Evolutionary conservation across 2,797 vertebrate species (phyloP).

Genomic region (Crypturellus tataupa): DNA sequence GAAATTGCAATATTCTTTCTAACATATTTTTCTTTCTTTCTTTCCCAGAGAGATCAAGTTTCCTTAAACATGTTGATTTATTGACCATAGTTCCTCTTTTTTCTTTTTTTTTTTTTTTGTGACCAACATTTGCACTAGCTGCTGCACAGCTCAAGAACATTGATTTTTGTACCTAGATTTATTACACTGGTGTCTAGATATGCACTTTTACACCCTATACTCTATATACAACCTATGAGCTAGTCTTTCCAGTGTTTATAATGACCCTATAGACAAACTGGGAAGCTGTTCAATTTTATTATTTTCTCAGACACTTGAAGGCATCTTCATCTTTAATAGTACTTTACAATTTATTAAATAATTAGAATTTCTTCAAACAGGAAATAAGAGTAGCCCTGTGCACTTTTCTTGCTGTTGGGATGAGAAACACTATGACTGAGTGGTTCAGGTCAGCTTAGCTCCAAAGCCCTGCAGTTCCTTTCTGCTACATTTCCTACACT

Average conservation of each 20-base stretch:
- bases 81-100: constrained; percentile 50
- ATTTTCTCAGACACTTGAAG: constrained; percentile 51
- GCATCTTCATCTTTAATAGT: constrained; percentile 30
- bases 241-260: constrained; percentile 50
- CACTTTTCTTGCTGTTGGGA: background rate
- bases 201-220: constrained; percentile 52
- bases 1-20: background rate
- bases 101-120: constrained; percentile 50
- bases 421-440: background rate
- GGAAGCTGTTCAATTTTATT: constrained; percentile 59
- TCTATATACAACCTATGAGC: constrained; percentile 63
- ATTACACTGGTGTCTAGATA: constrained; percentile 33
- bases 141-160: constrained; percentile 29
- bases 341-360: constrained; percentile 61
- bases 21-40: background rate
- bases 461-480: background rate
- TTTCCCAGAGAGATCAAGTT: constrained; percentile 1
- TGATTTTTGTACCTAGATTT: constrained; percentile 66
- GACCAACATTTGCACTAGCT: constrained; percentile 44
- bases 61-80: constrained; percentile 49
- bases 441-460: background rate
- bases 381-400: background rate
- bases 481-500: background rate
- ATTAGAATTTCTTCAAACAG: constrained; percentile 3
- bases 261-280: constrained; percentile 55